Conservation (phyloP, 2,797 vertebrate species). For the Typhlichthys subterraneus region DNA sequence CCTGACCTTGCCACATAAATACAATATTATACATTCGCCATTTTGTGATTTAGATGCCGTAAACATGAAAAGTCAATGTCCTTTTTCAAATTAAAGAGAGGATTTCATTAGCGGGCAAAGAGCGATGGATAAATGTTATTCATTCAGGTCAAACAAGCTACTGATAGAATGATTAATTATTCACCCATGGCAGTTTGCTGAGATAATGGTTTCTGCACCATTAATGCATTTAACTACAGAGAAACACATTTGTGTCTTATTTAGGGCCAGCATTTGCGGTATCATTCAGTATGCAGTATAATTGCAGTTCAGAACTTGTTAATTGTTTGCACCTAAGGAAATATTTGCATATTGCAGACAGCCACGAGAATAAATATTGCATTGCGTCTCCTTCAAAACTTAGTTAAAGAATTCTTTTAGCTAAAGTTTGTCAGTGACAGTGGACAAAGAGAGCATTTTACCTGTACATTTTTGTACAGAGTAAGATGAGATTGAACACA, state of each 20-base stretch:
- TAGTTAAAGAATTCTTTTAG: conserved; percentile 49
- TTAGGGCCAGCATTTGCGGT: conserved; percentile 50
- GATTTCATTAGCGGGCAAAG: conserved; percentile 63
- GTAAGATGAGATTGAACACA: neutral
- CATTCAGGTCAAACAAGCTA: conserved; percentile 74
- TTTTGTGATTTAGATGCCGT: conserved; percentile 44
- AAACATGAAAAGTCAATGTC: conserved; percentile 48
- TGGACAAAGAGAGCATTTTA: conserved; percentile 56
- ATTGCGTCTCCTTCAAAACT: conserved; percentile 58
- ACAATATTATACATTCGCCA: conserved; percentile 64
- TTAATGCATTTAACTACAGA: conserved; percentile 70
- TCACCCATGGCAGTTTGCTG: conserved; percentile 70
- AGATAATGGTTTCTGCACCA: conserved; percentile 65
- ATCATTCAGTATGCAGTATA: conserved; percentile 52
- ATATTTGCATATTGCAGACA: conserved; percentile 71
- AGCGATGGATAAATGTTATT: conserved; percentile 65
- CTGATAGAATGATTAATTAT: conserved; percentile 79
- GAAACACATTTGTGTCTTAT: conserved; percentile 52
- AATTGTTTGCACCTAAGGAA: conserved; percentile 69
- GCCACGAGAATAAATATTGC: conserved; percentile 51
- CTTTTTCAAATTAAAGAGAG: conserved; percentile 59
- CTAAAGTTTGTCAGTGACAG: conserved; percentile 43
- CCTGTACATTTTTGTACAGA: conserved; percentile 5
- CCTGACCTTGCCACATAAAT: conserved; percentile 55
- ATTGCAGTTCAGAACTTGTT: conserved; percentile 53